Percentiles rank a stretch among this genome's conserved stretches.
Conservation (phyloP, 2,113 vertebrate genomes). For the Podarcis muralis region DNA sequence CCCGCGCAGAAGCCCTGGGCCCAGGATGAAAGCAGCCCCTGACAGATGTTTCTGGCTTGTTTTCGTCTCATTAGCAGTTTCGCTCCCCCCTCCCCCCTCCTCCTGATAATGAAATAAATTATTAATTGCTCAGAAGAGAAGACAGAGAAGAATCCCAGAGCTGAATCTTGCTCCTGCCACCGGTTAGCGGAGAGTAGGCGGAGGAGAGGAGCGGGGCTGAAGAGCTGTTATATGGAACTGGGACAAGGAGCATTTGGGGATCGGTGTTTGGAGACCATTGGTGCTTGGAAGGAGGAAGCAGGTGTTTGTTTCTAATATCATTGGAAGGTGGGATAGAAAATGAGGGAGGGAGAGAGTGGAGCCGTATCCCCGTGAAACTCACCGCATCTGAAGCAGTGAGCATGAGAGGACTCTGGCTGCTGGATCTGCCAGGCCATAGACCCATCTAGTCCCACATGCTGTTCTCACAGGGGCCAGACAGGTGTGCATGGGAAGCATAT, state of each 20-base stretch:
- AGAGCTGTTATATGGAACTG: too few species aligned
- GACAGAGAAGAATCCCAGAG: conserved; percentile 40
- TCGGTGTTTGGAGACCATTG: not conserved
- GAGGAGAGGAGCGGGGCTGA: too few species aligned
- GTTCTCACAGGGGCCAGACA: too few species aligned
- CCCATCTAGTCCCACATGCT: too few species aligned
- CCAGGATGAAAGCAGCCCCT: conserved; percentile 68
- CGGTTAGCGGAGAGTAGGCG: not conserved
- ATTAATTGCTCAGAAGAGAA: conserved; percentile 69
- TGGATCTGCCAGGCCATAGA: too few species aligned
- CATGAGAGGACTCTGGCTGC: too few species aligned
- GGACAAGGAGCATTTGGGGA: not conserved
- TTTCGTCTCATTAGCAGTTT: conserved; percentile 72
- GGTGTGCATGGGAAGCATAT: too few species aligned
- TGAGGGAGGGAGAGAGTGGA: too few species aligned
- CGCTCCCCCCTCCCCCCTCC: not conserved
- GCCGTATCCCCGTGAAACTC: too few species aligned
- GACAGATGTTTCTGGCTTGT: conserved; percentile 73
- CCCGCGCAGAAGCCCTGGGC: conserved; percentile 49
- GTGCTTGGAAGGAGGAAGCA: not conserved
- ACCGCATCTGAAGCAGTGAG: too few species aligned
- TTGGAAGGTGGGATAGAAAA: not conserved
- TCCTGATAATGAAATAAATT: conserved; percentile 71
- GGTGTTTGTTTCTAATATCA: rapidly evolving
- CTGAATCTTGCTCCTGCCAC: not conserved